A percentile compares a stretch with the other conserved stretches of the same genome.
phyloP scores from a whole-genome alignment of 2,113 vertebrate genomes.

The Odocoileus hemionus region DNA sequence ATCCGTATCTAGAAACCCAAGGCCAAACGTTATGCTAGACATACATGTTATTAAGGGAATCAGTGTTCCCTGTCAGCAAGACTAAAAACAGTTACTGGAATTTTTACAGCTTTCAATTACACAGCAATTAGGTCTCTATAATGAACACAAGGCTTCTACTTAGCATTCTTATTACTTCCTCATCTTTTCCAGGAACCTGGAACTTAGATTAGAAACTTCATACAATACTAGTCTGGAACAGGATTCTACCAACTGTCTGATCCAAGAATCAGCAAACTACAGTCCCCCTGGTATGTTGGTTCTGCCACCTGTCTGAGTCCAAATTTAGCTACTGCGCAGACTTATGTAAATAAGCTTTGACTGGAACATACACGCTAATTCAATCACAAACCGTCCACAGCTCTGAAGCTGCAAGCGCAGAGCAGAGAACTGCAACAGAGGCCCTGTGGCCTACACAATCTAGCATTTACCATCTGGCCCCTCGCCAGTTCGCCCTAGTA shows the following conservation, averaged over 20 bases:
- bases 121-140: background rate
- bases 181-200: background rate
- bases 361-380: background rate
- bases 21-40: background rate
- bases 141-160: background rate
- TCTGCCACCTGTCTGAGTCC: background rate
- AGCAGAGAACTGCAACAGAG: background rate
- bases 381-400: background rate
- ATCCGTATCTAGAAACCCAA: background rate
- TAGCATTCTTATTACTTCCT: background rate
- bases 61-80: background rate
- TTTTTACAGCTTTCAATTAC: background rate
- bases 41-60: no score
- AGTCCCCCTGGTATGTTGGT: background rate
- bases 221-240: background rate
- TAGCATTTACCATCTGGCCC: background rate
- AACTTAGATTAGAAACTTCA: background rate
- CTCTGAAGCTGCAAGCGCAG: background rate
- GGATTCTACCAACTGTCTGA: background rate
- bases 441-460: background rate
- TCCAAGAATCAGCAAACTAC: background rate
- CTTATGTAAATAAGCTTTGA: background rate
- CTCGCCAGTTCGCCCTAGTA: background rate
- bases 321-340: background rate
- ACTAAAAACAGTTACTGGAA: background rate